These are phyloP conservation scores for Cotesia vestalis DNA, from an alignment of 1,140 invertebrate genomes.

Conservation along the genomic window DNA sequence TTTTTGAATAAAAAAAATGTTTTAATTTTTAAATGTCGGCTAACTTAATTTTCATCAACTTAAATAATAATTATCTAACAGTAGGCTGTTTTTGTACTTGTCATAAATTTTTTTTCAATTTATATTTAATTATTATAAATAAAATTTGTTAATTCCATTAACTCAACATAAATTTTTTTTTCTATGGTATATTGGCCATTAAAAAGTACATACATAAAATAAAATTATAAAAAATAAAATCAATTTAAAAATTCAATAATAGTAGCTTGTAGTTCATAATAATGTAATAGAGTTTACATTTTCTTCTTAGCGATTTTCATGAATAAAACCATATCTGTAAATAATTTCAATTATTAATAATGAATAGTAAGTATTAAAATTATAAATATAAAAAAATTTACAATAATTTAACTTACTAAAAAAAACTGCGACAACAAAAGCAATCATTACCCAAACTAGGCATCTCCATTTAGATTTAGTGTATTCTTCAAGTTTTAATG, in stretches of 20 bases:
- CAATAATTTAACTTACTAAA: conserved; percentile 73
- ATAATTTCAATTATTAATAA: conserved; percentile 37
- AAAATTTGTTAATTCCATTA: no score
- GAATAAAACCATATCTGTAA: conserved; percentile 81
- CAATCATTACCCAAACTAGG: conserved; percentile 92
- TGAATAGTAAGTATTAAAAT: conserved; percentile 33
- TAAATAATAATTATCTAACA: no score
- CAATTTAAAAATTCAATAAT: neutral
- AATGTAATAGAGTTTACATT: conserved; percentile 4
- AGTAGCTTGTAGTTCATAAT: neutral
- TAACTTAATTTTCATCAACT: no score
- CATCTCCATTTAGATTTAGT: conserved; percentile 89
- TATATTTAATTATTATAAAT: no score
- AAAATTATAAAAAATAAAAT: neutral
- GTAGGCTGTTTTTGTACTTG: no score
- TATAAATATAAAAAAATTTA: no score
- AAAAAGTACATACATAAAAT: neutral
- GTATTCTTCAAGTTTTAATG: conserved; percentile 83
- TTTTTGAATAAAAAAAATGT: no score
- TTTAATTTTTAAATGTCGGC: no score
- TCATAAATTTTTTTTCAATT: no score
- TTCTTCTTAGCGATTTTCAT: conserved; percentile 80
- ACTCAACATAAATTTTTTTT: no score
- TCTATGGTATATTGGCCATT: no score
- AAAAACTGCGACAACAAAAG: conserved; percentile 84